phyloP scores from a whole-genome alignment of 2,888 invertebrate species.

The Amblyjoppa proteus region DNA sequence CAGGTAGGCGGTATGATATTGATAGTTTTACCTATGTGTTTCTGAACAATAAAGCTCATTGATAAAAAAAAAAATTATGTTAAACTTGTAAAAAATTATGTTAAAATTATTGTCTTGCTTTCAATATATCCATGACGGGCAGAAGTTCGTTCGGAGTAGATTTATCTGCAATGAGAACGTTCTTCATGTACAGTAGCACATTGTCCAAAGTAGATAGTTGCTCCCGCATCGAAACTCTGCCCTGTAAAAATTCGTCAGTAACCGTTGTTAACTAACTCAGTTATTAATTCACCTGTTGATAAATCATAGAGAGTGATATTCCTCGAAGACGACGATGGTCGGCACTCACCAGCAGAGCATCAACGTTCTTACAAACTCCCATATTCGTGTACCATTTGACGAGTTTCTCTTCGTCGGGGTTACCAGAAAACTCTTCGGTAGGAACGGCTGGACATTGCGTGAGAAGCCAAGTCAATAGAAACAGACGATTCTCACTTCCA shows the following conservation, averaged over 20 bases:
- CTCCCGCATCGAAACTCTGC: constrained; percentile 72
- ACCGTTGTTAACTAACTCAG: not conserved
- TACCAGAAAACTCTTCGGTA: constrained; percentile 65
- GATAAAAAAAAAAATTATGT: constrained; percentile 21
- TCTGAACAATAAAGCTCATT: constrained; percentile 32
- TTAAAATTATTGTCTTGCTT: constrained; percentile 10
- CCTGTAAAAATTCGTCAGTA: constrained; percentile 69
- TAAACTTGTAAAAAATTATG: not conserved
- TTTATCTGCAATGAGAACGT: constrained; percentile 57
- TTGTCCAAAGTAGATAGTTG: constrained; percentile 73
- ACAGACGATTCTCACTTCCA: constrained; percentile 72
- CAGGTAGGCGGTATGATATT: constrained; percentile 51
- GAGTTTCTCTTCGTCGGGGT: constrained; percentile 64
- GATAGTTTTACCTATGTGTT: constrained; percentile 39
- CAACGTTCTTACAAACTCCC: constrained; percentile 74
- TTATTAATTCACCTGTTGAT: not conserved
- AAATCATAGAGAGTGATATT: not conserved
- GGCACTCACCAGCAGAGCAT: constrained; percentile 74
- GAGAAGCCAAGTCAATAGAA: constrained; percentile 77
- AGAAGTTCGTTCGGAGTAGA: not conserved
- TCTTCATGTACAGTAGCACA: constrained; percentile 74
- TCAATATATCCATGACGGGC: constrained; percentile 10
- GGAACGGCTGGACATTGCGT: constrained; percentile 64
- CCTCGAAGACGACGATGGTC: not conserved
- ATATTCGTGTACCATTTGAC: constrained; percentile 75